Conservation (phyloP, 2,113 vertebrate genomes). For the Geococcyx californianus region DNA sequence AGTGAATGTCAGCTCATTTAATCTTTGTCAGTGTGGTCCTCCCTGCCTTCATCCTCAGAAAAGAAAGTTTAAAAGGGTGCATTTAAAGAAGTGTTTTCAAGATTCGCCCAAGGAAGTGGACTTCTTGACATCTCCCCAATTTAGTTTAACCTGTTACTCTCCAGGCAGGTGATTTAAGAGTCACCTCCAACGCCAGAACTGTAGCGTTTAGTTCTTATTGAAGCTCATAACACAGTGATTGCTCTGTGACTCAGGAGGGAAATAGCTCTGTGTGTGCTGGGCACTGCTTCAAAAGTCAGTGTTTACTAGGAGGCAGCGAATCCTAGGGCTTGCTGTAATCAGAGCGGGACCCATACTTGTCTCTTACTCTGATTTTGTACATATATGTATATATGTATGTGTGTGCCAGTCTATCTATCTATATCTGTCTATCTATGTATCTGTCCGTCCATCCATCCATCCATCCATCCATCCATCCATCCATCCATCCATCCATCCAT, state of each 20-base stretch:
- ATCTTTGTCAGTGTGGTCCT: conserved; percentile 15
- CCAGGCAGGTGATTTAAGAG: not conserved
- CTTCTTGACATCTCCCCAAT: not conserved
- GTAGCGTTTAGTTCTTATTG: not conserved
- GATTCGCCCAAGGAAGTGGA: not conserved
- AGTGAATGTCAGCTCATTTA: conserved; percentile 19
- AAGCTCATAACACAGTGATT: not conserved
- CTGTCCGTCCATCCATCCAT: not conserved
- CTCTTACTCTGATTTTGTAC: not conserved
- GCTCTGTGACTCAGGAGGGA: not conserved
- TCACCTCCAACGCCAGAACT: rapidly evolving
- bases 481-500: too few relatives aligned
- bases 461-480: not conserved
- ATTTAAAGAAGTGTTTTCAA: not conserved
- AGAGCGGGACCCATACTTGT: not conserved
- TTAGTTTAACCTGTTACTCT: not conserved
- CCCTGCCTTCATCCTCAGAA: not conserved
- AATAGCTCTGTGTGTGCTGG: not conserved
- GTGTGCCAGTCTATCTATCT: not conserved
- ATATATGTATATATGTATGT: too few relatives aligned
- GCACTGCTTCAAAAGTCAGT: not conserved
- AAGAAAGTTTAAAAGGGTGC: not conserved
- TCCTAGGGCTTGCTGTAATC: not conserved
- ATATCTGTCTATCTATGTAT: too few relatives aligned
- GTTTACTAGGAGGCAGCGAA: not conserved